A percentile compares a stretch with the other conserved stretches of the same genome.
Evolutionary conservation across 2,888 invertebrate genomes (phyloP).

Genomic region (Drosophila algonquin): DNA sequence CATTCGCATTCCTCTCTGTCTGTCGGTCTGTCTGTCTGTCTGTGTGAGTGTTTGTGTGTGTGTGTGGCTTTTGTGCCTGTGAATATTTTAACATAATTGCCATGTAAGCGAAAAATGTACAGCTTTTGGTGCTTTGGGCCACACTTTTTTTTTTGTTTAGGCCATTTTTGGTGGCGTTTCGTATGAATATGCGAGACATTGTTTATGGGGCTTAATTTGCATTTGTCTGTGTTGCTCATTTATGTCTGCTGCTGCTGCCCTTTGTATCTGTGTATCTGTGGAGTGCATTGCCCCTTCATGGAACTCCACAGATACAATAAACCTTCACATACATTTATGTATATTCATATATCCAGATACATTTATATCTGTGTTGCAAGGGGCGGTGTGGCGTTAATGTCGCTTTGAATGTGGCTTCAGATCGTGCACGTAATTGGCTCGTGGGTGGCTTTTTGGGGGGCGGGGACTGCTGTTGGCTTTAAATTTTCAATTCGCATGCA

Average conservation of each 20-base stretch:
- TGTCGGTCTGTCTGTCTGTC: too few relatives aligned
- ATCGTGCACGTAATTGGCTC: slow-evolving; percentile 22
- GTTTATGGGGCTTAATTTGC: slow-evolving; percentile 55
- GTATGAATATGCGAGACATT: slow-evolving; percentile 50
- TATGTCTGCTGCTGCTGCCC: slow-evolving; percentile 5
- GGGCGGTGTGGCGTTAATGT: slow-evolving; percentile 56
- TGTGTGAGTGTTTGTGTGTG: too few relatives aligned
- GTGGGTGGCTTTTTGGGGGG: slow-evolving; percentile 9
- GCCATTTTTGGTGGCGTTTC: slow-evolving; percentile 42
- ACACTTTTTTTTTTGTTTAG: slow-evolving; percentile 39
- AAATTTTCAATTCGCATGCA: slow-evolving; percentile 80
- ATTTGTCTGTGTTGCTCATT: slow-evolving; percentile 40
- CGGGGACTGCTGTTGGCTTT: slow-evolving; percentile 28
- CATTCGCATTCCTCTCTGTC: slow-evolving; percentile 6
- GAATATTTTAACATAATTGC: slow-evolving; percentile 48
- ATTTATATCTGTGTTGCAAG: background rate
- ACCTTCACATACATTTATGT: slow-evolving; percentile 22
- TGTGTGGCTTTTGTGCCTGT: slow-evolving; percentile 21
- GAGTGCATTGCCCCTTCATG: slow-evolving; percentile 34
- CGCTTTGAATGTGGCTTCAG: slow-evolving; percentile 33
- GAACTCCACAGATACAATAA: slow-evolving; percentile 14
- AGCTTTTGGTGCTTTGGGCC: slow-evolving; percentile 28
- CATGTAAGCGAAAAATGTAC: slow-evolving; percentile 49
- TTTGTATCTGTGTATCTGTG: slow-evolving; percentile 10
- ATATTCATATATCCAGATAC: slow-evolving; percentile 1